Percentiles rank a stretch among this genome's conserved stretches.
These are phyloP conservation scores for Tenthredo amoena DNA, from an alignment of 2,888 invertebrate species.

Conservation along the genomic window DNA sequence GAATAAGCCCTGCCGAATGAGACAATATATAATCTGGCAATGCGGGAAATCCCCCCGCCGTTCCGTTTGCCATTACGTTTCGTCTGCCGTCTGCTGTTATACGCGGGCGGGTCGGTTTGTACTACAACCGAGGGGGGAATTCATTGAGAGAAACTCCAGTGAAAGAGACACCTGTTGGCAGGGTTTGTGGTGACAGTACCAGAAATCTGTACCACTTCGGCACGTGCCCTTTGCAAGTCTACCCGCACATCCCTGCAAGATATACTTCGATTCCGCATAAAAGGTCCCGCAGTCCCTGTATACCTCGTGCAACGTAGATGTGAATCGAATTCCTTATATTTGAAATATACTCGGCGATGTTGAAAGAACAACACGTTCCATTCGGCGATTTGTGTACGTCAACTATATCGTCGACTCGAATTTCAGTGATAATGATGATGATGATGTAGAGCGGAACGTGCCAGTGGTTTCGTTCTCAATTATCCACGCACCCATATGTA, in stretches of 20 bases:
- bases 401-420: slow-evolving; percentile 12
- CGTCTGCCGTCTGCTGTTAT: slow-evolving; percentile 73
- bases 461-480: slow-evolving; percentile 36
- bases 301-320: background rate
- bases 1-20: slow-evolving; percentile 35
- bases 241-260: slow-evolving; percentile 33
- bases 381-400: background rate
- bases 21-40: slow-evolving; percentile 72
- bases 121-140: slow-evolving; percentile 73
- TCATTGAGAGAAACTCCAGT: slow-evolving; percentile 78
- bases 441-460: slow-evolving; percentile 25
- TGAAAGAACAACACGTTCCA: background rate
- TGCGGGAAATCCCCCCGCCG: slow-evolving; percentile 72
- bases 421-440: slow-evolving; percentile 25
- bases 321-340: background rate
- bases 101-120: slow-evolving; percentile 76
- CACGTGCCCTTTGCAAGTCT: slow-evolving; percentile 64
- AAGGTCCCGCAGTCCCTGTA: background rate
- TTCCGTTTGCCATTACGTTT: slow-evolving; percentile 78
- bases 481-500: background rate
- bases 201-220: slow-evolving; percentile 68
- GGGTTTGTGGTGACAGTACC: slow-evolving; percentile 72
- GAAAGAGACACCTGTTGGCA: slow-evolving; percentile 78
- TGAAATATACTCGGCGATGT: background rate
- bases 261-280: background rate